Base-by-base conservation (phyloP, 2,113 vertebrate genomes). In the Datnioides undecimradiatus region DNA sequence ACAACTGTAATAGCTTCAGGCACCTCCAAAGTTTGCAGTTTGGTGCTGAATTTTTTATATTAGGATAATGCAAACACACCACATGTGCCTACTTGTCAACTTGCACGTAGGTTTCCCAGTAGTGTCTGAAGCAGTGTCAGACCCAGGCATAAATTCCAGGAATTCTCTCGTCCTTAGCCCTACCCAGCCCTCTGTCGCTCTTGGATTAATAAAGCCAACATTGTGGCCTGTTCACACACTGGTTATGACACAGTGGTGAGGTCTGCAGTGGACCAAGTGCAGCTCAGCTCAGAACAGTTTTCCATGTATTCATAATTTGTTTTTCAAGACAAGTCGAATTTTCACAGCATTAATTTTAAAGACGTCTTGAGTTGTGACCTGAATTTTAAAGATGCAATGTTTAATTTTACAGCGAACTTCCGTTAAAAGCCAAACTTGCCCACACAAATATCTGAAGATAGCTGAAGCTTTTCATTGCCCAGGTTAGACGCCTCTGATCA, bases 201-300 rank as follows among this genome's bases (percentile, higher is more conserved):
- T 68, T 54, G 91, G 92, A 92, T 93, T 91, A 92, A 89, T 90
- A 92, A 91, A 93, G 66, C 65, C 74, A 92, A 94, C 93, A 94
- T 0, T 23, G 74, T 5, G 23, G 52, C 46, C 23, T 1, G 73
- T 92, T 93, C 92, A 91, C 92, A 93, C 79, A 84, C 77, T 40
- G 40, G 55, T n/a, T 10, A 13, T 73, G 82, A 84, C 84, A 79
- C 43, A 29, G 57, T 69, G 67, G 46, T n/a, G n/a, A 1, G 11
- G 68, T 66, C 52, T 2, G 48, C 34, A 46, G 46, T 11, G 5
- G 51, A 45, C 21, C 14, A 52, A 63, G 63, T 13, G 55, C 43
- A 41, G 25, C 43, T 57, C 23, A 23, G 40, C 23, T 29, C 9
- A 63, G 16, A 51, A 25, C 31, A 46, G 13, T n/a, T n/a, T n/a